A percentile compares a stretch with the other conserved stretches of the same genome.
Conservation (phyloP, 1,140 invertebrate genomes). For the Aphaenogaster ashmeadi region DNA sequence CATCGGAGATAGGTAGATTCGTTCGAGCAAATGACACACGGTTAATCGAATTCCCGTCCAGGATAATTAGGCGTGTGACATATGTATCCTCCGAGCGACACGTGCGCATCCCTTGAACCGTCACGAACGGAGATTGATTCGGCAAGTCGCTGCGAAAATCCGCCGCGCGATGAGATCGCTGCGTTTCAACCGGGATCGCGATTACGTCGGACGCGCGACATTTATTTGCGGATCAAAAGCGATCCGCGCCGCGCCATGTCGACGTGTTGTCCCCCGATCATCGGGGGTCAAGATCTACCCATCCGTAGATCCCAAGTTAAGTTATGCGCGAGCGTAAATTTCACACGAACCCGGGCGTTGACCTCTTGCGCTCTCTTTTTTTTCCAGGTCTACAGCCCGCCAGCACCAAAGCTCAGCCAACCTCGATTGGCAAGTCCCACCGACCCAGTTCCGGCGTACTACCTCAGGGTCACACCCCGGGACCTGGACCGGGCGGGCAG, state of each 20-base stretch:
- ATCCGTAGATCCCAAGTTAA: not conserved
- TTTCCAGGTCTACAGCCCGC: constrained; percentile 85
- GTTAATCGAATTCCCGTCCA: constrained; percentile 28
- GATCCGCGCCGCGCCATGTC: not conserved
- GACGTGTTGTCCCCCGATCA: not conserved
- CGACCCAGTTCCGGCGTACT: constrained; percentile 84
- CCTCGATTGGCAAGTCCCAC: constrained; percentile 84
- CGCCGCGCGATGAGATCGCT: not conserved
- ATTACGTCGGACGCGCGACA: not conserved
- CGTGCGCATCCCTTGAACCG: not conserved
- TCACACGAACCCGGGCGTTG: constrained; percentile 15
- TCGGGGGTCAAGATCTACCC: not conserved
- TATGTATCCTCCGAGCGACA: not conserved
- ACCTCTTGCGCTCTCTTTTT: constrained; percentile 64
- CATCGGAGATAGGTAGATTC: not conserved
- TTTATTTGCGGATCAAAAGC: not conserved
- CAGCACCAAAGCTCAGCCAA: constrained; percentile 83
- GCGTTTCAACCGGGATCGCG: not conserved
- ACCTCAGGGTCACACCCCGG: constrained; percentile 87
- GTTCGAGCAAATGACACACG: constrained; percentile 13
- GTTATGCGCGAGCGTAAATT: constrained; percentile 29
- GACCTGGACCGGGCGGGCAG: constrained; percentile 86
- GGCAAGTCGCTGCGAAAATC: not conserved
- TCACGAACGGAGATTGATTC: constrained; percentile 31
- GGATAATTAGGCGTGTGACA: constrained; percentile 17